phyloP scores from a whole-genome alignment of 2,113 vertebrate genomes.

The Lamprotornis superbus region DNA sequence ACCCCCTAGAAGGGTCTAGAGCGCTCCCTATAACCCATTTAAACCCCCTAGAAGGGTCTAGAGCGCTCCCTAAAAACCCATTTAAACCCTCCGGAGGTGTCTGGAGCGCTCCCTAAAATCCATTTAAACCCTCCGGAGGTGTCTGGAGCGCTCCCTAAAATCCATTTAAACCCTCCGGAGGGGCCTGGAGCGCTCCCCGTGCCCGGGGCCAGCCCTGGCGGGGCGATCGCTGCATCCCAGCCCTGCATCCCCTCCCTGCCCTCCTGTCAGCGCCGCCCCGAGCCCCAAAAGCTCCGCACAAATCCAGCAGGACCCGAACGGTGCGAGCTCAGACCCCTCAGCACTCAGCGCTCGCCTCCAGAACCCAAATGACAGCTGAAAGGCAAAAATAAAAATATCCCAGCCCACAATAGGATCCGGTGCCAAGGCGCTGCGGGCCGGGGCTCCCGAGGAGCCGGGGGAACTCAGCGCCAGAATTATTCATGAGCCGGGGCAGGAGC shows the following conservation, averaged over 20 bases:
- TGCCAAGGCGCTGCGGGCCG: background rate
- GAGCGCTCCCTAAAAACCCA: background rate
- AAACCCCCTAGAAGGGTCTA: background rate
- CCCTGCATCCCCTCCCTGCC: background rate
- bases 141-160: background rate
- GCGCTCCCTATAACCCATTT: background rate
- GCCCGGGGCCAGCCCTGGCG: background rate
- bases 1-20: no score
- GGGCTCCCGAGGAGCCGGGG: background rate
- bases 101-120: background rate
- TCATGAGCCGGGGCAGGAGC: background rate
- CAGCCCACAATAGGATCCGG: accelerated
- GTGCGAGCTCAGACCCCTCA: background rate
- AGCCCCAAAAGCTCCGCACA: background rate
- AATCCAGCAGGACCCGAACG: background rate
- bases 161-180: background rate
- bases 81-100: no score
- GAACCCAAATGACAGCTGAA: background rate
- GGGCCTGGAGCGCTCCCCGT: background rate
- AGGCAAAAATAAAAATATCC: background rate
- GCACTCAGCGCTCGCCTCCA: background rate
- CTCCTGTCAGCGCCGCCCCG: background rate
- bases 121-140: no score
- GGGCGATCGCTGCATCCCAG: background rate
- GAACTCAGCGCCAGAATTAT: background rate